These are phyloP conservation scores for Unio pictorum DNA, from an alignment of 2,888 invertebrate species.

Conservation along the genomic window DNA sequence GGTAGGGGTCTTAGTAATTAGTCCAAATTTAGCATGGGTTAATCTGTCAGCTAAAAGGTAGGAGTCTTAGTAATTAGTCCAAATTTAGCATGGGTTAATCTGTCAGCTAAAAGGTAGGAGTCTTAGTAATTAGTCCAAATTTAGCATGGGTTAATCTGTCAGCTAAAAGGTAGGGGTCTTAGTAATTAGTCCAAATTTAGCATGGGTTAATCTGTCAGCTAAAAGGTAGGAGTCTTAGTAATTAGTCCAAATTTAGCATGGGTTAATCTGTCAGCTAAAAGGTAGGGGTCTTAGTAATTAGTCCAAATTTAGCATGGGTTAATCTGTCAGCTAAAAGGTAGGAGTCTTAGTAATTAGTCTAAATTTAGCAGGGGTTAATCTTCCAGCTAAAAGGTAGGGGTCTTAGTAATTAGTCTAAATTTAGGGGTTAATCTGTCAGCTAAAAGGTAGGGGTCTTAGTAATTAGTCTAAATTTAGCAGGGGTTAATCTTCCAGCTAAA, in stretches of 20 bases:
- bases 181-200: background rate
- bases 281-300: slow-evolving; percentile 67
- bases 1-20: slow-evolving; percentile 68
- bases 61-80: background rate
- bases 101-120: slow-evolving; percentile 85
- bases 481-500: slow-evolving; percentile 95
- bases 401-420: background rate
- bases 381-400: slow-evolving; percentile 85
- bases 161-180: slow-evolving; percentile 78
- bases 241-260: background rate
- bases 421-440: slow-evolving; percentile 95
- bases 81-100: slow-evolving; percentile 80
- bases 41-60: slow-evolving; percentile 91
- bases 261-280: slow-evolving; percentile 80
- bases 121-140: background rate
- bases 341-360: background rate
- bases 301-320: slow-evolving; percentile 75
- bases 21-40: slow-evolving; percentile 81
- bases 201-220: slow-evolving; percentile 92
- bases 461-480: slow-evolving; percentile 75
- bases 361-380: slow-evolving; percentile 80
- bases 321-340: slow-evolving; percentile 91
- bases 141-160: slow-evolving; percentile 88
- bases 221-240: slow-evolving; percentile 74
- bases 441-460: slow-evolving; percentile 74